These are phyloP conservation scores for Pristionchus arcanus DNA, from an alignment of 2,888 invertebrate species.

Conservation along the genomic window DNA sequence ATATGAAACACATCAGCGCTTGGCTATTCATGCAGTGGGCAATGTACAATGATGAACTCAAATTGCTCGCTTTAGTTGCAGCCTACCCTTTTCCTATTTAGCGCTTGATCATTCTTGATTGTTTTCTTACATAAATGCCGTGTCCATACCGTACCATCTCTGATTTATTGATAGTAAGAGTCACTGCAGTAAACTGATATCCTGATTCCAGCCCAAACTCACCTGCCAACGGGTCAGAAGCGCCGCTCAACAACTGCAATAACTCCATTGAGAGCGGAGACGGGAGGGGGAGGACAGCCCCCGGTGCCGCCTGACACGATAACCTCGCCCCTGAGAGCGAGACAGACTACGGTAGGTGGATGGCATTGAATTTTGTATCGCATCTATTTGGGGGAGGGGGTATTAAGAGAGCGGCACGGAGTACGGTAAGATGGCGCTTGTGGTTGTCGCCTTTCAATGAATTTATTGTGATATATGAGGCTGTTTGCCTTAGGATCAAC, in stretches of 20 bases:
- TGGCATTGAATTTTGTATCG: background rate
- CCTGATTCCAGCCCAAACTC: slow-evolving; percentile 13
- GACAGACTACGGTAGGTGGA: background rate
- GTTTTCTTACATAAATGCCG: too few relatives aligned
- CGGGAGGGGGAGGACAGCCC: background rate
- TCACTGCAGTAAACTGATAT: background rate
- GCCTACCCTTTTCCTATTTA: too few relatives aligned
- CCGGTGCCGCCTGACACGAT: background rate
- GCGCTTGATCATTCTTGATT: too few relatives aligned
- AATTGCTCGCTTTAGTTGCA: too few relatives aligned
- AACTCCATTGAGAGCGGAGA: slow-evolving; percentile 46
- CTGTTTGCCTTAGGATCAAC: too few relatives aligned
- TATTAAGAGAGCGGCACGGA: too few relatives aligned
- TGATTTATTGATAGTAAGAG: background rate
- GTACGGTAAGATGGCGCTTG: background rate
- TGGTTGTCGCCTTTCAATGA: background rate
- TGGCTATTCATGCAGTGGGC: too few relatives aligned
- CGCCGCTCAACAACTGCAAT: slow-evolving; percentile 48
- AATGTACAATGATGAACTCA: too few relatives aligned
- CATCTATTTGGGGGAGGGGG: background rate
- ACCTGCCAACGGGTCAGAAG: slow-evolving; percentile 41
- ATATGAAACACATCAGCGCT: too few relatives aligned
- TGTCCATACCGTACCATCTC: too few relatives aligned
- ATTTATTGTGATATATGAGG: too few relatives aligned
- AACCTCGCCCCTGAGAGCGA: background rate